Conservation (phyloP, 2,888 invertebrate species). For the Dyspetes luteomarginatus region DNA sequence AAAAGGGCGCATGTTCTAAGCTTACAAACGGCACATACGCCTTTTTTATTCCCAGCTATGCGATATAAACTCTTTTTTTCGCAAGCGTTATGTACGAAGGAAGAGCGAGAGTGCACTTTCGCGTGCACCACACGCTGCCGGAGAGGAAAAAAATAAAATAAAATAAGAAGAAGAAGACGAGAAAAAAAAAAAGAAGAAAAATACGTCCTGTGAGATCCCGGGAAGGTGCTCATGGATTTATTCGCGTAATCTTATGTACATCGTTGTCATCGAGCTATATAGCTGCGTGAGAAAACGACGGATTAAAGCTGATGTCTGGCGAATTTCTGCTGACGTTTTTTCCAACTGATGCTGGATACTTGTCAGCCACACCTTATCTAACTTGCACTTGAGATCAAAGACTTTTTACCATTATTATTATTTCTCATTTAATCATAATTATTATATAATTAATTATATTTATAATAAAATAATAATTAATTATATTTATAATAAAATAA, state of each 20-base stretch:
- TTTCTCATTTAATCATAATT: too few relatives aligned
- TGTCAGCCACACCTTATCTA: not conserved
- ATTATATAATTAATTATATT: too few relatives aligned
- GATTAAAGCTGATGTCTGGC: conserved; percentile 31
- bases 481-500: too few relatives aligned
- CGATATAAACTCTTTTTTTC: conserved; percentile 8
- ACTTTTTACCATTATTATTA: not conserved
- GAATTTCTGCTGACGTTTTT: conserved; percentile 34
- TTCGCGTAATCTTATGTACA: conserved; percentile 52
- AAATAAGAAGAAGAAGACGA: not conserved
- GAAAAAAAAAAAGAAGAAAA: conserved; percentile 8
- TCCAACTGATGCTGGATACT: conserved; percentile 12
- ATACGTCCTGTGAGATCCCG: conserved; percentile 30
- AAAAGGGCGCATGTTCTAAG: too few relatives aligned
- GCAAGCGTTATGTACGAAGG: conserved; percentile 13
- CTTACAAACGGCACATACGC: too few relatives aligned
- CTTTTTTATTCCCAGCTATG: too few relatives aligned
- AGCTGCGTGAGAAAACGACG: not conserved
- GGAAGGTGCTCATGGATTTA: conserved; percentile 49
- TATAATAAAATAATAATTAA: too few relatives aligned
- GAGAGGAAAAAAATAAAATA: conserved; percentile 4
- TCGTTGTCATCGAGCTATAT: conserved; percentile 24
- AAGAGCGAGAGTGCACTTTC: conserved; percentile 56
- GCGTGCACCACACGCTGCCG: conserved; percentile 20
- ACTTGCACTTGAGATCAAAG: not conserved